These are phyloP conservation scores for Petaurus breviceps DNA, from an alignment of 2,113 vertebrate species.

Conservation along the genomic window DNA sequence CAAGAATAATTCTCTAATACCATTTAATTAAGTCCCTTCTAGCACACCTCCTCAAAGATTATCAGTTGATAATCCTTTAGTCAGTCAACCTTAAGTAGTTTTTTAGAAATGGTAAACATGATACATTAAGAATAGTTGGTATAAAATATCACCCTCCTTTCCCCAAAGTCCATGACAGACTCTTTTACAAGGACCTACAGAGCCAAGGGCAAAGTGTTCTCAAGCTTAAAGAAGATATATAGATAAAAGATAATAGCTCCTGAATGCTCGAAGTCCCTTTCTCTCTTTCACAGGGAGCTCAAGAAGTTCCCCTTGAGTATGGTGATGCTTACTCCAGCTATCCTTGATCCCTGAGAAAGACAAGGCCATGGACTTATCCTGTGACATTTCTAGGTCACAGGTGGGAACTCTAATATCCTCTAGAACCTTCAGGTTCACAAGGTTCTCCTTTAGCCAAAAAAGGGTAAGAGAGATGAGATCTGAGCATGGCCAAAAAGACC, in stretches of 20 bases:
- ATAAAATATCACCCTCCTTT: not conserved
- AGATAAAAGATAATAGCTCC: not conserved
- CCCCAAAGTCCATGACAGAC: not conserved
- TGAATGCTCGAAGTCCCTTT: not conserved
- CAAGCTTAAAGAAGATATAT: not conserved
- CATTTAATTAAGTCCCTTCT: not conserved
- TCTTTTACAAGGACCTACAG: not conserved
- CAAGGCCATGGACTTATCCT: not conserved
- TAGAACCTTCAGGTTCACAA: not conserved
- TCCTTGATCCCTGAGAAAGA: not conserved
- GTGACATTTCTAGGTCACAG: not conserved
- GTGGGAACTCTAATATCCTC: not conserved
- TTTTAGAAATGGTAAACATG: not conserved
- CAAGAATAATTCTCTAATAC: not conserved
- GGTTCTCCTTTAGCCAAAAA: not conserved
- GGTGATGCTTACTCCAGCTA: not conserved
- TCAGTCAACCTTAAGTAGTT: not conserved
- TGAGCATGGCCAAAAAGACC: not conserved
- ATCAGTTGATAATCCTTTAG: not conserved
- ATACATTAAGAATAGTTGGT: not conserved
- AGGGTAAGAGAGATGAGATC: not conserved
- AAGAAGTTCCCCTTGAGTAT: not conserved
- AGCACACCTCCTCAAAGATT: not conserved
- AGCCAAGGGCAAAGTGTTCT: not conserved
- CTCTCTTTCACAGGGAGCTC: not conserved